These are phyloP conservation scores for Sialia sialis DNA, from an alignment of 2,113 vertebrate species.

Conservation along the genomic window DNA sequence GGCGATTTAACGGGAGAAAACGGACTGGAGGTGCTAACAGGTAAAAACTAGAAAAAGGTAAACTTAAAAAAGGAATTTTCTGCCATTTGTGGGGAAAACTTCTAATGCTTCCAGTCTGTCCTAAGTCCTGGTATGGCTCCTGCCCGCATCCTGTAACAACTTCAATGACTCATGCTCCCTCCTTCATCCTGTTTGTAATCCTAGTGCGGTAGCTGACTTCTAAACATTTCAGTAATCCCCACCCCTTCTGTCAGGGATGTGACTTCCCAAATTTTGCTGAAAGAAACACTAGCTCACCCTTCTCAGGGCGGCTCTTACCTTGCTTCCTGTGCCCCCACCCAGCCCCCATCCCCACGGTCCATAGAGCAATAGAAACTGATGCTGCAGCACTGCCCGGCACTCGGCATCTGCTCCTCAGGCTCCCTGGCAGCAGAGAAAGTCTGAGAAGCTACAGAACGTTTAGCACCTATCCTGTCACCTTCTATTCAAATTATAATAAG, in stretches of 20 bases:
- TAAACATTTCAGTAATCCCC: background rate
- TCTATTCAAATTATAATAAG: background rate
- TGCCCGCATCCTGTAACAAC: background rate
- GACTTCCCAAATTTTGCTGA: background rate
- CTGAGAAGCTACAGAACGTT: background rate
- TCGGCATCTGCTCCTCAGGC: background rate
- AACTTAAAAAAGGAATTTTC: background rate
- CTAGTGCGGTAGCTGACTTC: background rate
- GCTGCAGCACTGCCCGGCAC: background rate
- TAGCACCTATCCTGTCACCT: background rate
- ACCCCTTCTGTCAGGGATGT: background rate
- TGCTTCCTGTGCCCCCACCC: background rate
- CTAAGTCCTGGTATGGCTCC: background rate
- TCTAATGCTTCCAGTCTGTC: background rate
- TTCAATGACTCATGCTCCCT: background rate
- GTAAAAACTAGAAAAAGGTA: background rate
- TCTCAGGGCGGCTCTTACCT: background rate
- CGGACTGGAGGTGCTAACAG: background rate
- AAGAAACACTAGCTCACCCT: background rate
- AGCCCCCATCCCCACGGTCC: background rate
- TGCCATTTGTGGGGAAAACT: background rate
- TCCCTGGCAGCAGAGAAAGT: background rate
- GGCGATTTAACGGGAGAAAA: background rate
- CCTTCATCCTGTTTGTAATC: background rate
- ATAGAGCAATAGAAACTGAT: rapidly evolving